Base-by-base conservation (phyloP, 2,113 vertebrate species). In the Calidris pugnax region DNA sequence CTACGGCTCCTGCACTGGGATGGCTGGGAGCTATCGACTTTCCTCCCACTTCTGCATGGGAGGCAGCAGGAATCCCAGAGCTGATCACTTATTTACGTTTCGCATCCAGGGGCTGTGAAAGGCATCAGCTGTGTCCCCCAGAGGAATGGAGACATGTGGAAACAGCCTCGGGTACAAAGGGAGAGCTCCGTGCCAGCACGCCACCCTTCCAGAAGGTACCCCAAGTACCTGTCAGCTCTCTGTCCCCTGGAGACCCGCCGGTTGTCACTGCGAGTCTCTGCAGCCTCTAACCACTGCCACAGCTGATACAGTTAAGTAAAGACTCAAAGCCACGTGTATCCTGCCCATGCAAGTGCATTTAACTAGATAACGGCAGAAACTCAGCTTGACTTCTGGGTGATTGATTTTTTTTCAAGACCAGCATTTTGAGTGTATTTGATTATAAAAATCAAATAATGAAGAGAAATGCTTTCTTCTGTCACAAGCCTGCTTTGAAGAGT, bases 391-490 rank as follows among this genome's bases (percentile, higher is more conserved):
- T 91, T 89, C n/a, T 32, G 60, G 27, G 16, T 69, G 77, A 94
- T 18, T 51, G 57, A 79, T 84, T 35, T 33, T 80, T 82, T 60
- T 77, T 18, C 30, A 73, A 87, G 62, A 87, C 76, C 50, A 85
- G 28, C 16, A 35, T 92, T 93, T 73, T 87, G 74, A 91, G 35
- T 62, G 50, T 92, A 95, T 97, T 95, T 89, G 73, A 94, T 97
- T 96, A 95, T 82, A 74, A 82, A 90, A 97, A 90, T 89, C 56
- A 92, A 94, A 87, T 94, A 87, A 94, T 60, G 50, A 93, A 90
- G 88, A 94, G 12, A 95, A 96, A 96, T 93, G 10, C 0, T 45
- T 81, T 92, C 32, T 95, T 91, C 69, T 92, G 66, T 72, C 77
- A 79, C 57, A 89, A 91, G 20, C 62, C 69, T 73, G 33, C 89